These are phyloP conservation scores for Elaphurus davidianus DNA, from an alignment of 2,113 vertebrate species.

Conservation along the genomic window DNA sequence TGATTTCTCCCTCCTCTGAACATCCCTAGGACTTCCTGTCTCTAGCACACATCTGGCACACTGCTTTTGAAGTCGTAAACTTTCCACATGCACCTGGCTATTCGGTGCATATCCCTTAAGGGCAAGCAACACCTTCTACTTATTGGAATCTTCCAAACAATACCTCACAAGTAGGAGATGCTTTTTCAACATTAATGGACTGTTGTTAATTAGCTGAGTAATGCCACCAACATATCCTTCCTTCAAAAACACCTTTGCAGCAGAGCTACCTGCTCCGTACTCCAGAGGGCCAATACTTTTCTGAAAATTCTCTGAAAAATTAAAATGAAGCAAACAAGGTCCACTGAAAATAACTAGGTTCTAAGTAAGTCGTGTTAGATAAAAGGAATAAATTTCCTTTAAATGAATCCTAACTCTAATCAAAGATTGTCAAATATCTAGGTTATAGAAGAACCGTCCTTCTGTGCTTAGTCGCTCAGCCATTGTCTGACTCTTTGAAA, in stretches of 20 bases:
- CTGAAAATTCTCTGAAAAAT: conserved; percentile 9
- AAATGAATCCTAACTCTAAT: not conserved
- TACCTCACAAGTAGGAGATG: not conserved
- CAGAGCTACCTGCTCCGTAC: not conserved
- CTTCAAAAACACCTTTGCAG: not conserved
- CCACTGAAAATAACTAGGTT: not conserved
- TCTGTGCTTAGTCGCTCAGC: not conserved
- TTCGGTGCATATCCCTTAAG: not conserved
- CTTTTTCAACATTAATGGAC: conserved; percentile 8
- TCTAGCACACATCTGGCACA: not conserved
- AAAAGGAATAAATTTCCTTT: conserved; percentile 8
- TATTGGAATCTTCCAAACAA: not conserved
- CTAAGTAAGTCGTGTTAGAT: not conserved
- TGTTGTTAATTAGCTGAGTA: conserved; percentile 14
- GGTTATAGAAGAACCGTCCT: not conserved
- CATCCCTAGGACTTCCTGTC: not conserved
- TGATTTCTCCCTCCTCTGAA: conserved; percentile 16
- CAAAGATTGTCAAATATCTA: not conserved
- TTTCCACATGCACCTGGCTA: not conserved
- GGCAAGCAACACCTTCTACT: conserved; percentile 17
- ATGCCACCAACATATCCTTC: not conserved
- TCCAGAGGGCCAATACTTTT: not conserved
- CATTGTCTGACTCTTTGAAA: not conserved
- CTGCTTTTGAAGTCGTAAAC: not conserved
- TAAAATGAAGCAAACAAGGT: not conserved